Evolutionary conservation across 1,140 invertebrate genomes (phyloP).

Genomic region (Dolichoris vasculosae): DNA sequence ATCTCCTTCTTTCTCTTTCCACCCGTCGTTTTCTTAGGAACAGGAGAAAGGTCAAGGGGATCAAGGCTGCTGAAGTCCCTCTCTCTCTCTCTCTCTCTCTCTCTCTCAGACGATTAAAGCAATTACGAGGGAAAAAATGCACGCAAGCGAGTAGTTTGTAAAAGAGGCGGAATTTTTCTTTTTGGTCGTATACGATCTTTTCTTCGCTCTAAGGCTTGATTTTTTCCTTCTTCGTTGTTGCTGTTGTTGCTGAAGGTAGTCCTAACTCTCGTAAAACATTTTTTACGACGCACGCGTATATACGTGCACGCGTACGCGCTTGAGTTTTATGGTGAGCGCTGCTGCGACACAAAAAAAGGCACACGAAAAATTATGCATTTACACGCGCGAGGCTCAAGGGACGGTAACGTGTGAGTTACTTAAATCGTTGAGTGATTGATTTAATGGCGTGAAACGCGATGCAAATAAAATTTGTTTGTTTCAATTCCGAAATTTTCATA

Average conservation of each 20-base stretch:
- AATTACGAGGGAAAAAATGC: conserved; percentile 46
- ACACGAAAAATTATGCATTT: conserved; percentile 43
- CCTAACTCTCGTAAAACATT: conserved; percentile 45
- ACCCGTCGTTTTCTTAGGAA: conserved; percentile 38
- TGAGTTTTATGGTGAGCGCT: conserved; percentile 27
- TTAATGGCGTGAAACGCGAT: conserved; percentile 20
- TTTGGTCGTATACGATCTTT: conserved; percentile 24
- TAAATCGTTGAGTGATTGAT: conserved; percentile 38
- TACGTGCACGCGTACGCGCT: neutral
- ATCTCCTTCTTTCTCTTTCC: conserved; percentile 31
- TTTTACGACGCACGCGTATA: conserved; percentile 35
- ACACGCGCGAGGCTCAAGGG: neutral
- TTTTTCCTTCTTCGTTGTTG: conserved; percentile 18
- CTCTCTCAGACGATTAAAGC: conserved; percentile 38
- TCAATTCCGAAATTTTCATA: neutral
- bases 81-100: neutral
- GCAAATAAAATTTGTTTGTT: conserved; percentile 28
- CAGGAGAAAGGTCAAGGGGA: conserved; percentile 49
- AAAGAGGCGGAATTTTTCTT: conserved; percentile 39
- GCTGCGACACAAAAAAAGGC: conserved; percentile 26
- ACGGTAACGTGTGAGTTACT: neutral
- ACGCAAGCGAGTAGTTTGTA: conserved; percentile 33
- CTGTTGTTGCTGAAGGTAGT: conserved; percentile 25
- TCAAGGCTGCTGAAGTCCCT: conserved; percentile 37
- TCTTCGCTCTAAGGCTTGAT: conserved; percentile 23